phyloP scores from a whole-genome alignment of 2,113 vertebrate species.

The Cinclus cinclus region DNA sequence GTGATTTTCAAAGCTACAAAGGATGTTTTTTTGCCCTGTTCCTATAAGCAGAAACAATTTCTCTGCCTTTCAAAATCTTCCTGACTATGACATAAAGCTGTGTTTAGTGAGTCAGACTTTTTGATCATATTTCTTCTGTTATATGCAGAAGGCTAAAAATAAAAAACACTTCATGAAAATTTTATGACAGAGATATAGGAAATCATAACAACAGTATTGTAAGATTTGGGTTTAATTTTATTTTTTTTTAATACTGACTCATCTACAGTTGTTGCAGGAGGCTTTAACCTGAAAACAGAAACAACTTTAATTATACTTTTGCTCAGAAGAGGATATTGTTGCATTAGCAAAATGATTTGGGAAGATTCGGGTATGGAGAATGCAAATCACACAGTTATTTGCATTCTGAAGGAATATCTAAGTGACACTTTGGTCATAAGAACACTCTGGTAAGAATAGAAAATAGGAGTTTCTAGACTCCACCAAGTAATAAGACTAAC shows the following conservation, averaged over 20 bases:
- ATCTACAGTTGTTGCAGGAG: background rate
- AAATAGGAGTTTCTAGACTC: background rate
- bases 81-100: background rate
- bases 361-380: background rate
- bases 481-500: background rate
- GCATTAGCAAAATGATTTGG: background rate
- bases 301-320: background rate
- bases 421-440: background rate
- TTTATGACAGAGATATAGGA: background rate
- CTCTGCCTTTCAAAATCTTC: background rate
- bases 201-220: background rate
- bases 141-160: background rate
- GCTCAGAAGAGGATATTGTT: background rate
- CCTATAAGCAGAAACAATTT: background rate
- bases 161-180: background rate
- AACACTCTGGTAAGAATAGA: background rate
- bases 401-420: background rate
- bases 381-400: background rate
- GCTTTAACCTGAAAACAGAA: background rate
- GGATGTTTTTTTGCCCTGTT: background rate
- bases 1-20: background rate
- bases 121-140: background rate
- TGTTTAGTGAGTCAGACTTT: background rate
- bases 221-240: background rate
- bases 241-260: background rate